phyloP scores from a whole-genome alignment of 2,113 vertebrate genomes.

The Peromyscus maniculatus region DNA sequence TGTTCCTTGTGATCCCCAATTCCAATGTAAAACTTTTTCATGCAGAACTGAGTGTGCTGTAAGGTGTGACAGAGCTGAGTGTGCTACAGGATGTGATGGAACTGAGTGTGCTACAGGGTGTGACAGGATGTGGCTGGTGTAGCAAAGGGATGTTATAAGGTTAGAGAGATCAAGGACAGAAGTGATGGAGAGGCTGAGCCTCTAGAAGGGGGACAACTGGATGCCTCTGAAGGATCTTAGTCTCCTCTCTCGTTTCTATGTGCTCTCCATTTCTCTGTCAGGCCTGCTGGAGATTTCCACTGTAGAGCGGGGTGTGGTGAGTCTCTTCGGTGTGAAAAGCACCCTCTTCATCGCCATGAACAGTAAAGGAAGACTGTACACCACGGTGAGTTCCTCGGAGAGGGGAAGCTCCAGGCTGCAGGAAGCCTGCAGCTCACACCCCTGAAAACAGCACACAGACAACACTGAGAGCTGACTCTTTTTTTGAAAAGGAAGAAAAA shows the following conservation, averaged over 20 bases:
- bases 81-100: background rate
- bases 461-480: background rate
- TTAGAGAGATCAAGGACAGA: background rate
- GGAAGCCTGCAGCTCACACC: background rate
- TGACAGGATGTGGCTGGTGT: background rate
- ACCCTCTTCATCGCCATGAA: slow-evolving; percentile 96
- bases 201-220: background rate
- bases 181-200: background rate
- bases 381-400: slow-evolving; percentile 91
- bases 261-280: slow-evolving; percentile 82
- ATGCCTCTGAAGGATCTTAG: too few relatives aligned
- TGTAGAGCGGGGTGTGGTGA: slow-evolving; percentile 96
- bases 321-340: slow-evolving; percentile 94
- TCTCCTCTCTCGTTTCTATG: background rate
- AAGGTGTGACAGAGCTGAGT: background rate
- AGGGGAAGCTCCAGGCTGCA: accelerated
- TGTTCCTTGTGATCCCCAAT: too few relatives aligned
- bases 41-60: background rate
- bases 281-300: slow-evolving; percentile 98
- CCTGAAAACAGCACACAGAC: background rate
- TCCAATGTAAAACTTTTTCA: background rate
- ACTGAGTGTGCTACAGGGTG: background rate
- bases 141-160: background rate
- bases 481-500: background rate
- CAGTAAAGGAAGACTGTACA: slow-evolving; percentile 94